phyloP scores from a whole-genome alignment of 1,140 invertebrate species.

The Penaeus vannamei region DNA sequence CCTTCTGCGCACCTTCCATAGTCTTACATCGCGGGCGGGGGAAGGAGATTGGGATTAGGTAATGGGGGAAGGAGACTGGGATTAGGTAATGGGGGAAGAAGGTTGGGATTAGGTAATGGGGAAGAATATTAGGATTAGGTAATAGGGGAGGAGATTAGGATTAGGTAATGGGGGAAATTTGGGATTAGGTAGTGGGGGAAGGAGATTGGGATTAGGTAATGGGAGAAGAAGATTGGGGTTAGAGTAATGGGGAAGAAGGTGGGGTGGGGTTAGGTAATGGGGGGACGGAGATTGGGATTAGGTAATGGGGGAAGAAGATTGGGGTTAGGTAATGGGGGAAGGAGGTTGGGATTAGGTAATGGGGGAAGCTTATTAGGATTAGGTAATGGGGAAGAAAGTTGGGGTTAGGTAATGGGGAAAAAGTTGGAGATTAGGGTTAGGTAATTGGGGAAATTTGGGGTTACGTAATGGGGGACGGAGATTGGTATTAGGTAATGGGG shows the following conservation, averaged over 20 bases:
- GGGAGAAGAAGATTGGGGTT: no score
- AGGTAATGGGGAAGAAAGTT: neutral
- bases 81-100: no score
- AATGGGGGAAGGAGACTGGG: neutral
- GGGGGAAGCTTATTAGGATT: no score
- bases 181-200: neutral
- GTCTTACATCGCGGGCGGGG: neutral
- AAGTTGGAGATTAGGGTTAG: no score
- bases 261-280: neutral
- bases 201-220: neutral
- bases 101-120: no score
- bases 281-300: neutral
- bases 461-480: neutral
- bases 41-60: neutral
- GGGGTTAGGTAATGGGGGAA: neutral
- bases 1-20: no score
- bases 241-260: no score
- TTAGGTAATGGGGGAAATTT: no score
- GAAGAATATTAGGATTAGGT: no score
- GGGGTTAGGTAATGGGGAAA: no score
- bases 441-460: neutral
- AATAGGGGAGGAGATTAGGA: neutral
- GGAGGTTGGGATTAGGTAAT: neutral
- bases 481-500: slow-evolving; percentile 1
- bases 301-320: no score